Percentiles rank a stretch among this genome's conserved stretches.
Evolutionary conservation across 2,888 invertebrate species (phyloP).

Genomic region (Trichogramma evanescens): DNA sequence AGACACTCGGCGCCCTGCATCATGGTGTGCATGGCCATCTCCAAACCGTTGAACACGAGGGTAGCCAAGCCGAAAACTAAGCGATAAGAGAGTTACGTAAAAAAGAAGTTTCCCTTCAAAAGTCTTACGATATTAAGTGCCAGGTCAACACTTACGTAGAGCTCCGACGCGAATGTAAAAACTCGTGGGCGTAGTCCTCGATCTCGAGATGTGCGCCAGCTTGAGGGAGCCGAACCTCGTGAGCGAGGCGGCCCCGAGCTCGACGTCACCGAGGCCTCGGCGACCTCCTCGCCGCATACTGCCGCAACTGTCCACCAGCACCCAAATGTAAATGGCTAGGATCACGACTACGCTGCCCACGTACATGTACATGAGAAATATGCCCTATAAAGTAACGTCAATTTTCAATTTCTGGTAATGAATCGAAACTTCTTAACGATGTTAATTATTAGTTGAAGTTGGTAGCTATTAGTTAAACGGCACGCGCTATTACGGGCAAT

Average conservation of each 20-base stretch:
- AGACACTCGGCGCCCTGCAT: slow-evolving; percentile 49
- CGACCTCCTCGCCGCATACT: slow-evolving; percentile 36
- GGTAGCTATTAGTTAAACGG: too few species aligned
- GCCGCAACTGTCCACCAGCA: slow-evolving; percentile 51
- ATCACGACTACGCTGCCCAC: slow-evolving; percentile 52
- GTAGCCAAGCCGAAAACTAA: slow-evolving; percentile 53
- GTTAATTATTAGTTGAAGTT: too few species aligned
- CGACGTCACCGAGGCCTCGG: slow-evolving; percentile 43
- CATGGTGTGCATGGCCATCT: slow-evolving; percentile 54
- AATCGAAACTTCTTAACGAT: too few species aligned
- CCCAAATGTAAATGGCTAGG: slow-evolving; percentile 52
- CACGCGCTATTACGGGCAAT: too few species aligned
- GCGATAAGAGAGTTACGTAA: not conserved
- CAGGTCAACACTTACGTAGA: slow-evolving; percentile 42
- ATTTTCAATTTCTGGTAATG: not conserved
- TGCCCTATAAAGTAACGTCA: slow-evolving; percentile 38
- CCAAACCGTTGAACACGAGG: slow-evolving; percentile 52
- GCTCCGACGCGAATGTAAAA: slow-evolving; percentile 53
- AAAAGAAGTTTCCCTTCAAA: not conserved
- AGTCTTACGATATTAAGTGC: not conserved
- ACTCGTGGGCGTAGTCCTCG: slow-evolving; percentile 50
- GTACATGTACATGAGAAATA: slow-evolving; percentile 52
- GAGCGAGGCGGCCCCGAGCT: slow-evolving; percentile 46
- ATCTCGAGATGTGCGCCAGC: slow-evolving; percentile 50
- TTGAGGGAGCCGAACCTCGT: slow-evolving; percentile 51